phyloP scores from a whole-genome alignment of 2,113 vertebrate genomes.

The Bungarus multicinctus region DNA sequence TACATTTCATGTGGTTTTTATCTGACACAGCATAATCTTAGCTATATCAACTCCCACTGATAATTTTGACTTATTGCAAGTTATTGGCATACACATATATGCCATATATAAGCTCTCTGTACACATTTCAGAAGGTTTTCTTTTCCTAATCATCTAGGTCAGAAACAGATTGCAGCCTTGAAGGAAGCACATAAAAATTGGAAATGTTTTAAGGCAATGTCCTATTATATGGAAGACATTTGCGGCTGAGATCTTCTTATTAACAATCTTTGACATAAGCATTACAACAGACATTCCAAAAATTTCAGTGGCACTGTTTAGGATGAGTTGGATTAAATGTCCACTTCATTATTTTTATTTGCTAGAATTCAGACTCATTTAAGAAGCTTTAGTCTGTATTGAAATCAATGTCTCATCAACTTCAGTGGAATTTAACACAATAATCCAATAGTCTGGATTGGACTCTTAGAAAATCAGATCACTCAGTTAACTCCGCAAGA shows the following conservation, averaged over 20 bases:
- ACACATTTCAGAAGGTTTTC: not conserved
- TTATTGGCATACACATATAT: not conserved
- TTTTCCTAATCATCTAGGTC: not conserved
- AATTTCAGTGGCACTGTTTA: not conserved
- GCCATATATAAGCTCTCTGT: not conserved
- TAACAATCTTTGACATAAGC: not conserved
- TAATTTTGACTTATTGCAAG: not conserved
- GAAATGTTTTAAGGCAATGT: not conserved
- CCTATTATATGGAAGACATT: not conserved
- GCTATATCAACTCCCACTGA: not conserved
- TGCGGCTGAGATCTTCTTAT: not conserved
- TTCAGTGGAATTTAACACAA: not conserved
- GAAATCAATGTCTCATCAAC: not conserved
- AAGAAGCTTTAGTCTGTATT: not conserved
- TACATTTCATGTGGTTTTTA: not conserved
- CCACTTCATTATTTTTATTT: not conserved
- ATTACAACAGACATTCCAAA: not conserved
- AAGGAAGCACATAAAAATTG: not conserved
- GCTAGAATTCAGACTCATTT: not conserved
- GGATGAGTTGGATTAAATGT: not conserved
- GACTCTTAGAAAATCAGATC: not conserved
- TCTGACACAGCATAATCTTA: not conserved
- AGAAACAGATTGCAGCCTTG: not conserved
- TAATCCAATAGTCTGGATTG: not conserved
- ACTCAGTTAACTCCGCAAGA: not conserved